Base-by-base conservation (phyloP, 2,113 vertebrate genomes). In the Zosterops japonicus region DNA sequence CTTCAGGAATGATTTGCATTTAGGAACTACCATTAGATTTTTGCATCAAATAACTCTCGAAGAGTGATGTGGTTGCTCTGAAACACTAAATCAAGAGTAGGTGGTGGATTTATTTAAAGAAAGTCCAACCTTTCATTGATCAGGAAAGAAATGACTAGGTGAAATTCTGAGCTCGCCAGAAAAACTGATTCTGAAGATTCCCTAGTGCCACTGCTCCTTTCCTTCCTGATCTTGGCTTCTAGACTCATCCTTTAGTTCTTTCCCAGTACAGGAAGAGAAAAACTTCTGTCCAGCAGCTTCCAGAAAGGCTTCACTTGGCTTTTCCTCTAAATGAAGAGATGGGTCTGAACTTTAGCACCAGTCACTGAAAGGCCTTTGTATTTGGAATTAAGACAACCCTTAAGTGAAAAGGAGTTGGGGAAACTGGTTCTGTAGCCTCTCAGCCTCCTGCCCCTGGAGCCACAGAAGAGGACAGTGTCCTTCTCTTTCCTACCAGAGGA, bases 91-190 rank as follows among this genome's bases (percentile, higher is more conserved):
- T 35, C 49, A 91, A 65, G 55, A 52, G 6, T 33, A 44, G 3
- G 3, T 35, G 8, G 20, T 52, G 19, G 5, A 4, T 12, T 31
- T 53, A 14, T 63, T 77, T 18, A 69, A 8, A 17, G 52, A 67
- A 78, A 24, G 5, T 3, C 1, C 42, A 76, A 21, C 7, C 3
- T 2, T 0, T 2, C 3, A 2, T 0, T 2, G 29, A 8, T 63
- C 33, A 50, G 27, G 35, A 42, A 60, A 64, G 49, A 63, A 90
- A 64, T 8, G 52, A 10, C 7, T 44, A 14, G 8, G 3, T 64
- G 22, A 88, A 90, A 90, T 52, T 82, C 29, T 71, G 36, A 11
- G 14, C 50, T 83, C 31, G 31, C 11, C 28, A 69, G n/a, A 68
- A 28, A 90, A 83, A 77, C 21, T 24, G 24, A 46, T 46, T 44